Base-by-base conservation (phyloP, 2,797 vertebrate genomes). In the Chaunax sp. region DNA sequence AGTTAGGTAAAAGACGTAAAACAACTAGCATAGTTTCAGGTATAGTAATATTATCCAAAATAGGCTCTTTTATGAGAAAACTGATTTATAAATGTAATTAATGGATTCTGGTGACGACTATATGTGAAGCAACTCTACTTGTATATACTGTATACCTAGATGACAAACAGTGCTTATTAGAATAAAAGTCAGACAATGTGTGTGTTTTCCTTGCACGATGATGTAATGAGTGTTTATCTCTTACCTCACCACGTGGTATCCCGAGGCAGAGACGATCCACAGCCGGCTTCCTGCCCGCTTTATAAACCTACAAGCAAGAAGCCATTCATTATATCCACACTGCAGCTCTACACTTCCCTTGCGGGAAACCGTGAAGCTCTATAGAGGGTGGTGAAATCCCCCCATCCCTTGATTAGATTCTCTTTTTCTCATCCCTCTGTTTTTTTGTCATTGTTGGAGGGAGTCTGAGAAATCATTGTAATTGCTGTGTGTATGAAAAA, bases 181-280 rank as follows among this genome's bases (percentile, higher is more conserved):
- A 64, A 49, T 6, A 30, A n/a, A 57, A 38, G 25, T 46, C 13
- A 28, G 23, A 55, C n/a, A 44, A 28, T 7, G 3, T n/a, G 20
- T 28, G 6, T 43, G 20, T 69, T 30, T 52, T 68, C 6, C 43
- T 5, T 41, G 16, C 19, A 4, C 16, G 22, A 22, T 37, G 2
- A 54, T 57, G 6, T 5, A 20, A 18, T 22, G 10, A 38, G 18
- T n/a, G 35, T 6, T 58, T 40, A 0, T 5, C 6, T 45, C 86
- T 92, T 77, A 98, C 96, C 93, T 97, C 97, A 0, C 96, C 94
- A 0, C 93, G 93, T 3, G 95, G 96, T 41, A 97, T 93, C 64
- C 96, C 95, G 35, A 98, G 87, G 18, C 96, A 98, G 53, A 97
- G 93, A 41, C 93, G 90, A 77, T 97, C 93, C 26, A 97, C 96